Percentiles rank a stretch among this genome's conserved stretches.
phyloP scores from a whole-genome alignment of 2,113 vertebrate species.

The Psammodynastes pulverulentus region DNA sequence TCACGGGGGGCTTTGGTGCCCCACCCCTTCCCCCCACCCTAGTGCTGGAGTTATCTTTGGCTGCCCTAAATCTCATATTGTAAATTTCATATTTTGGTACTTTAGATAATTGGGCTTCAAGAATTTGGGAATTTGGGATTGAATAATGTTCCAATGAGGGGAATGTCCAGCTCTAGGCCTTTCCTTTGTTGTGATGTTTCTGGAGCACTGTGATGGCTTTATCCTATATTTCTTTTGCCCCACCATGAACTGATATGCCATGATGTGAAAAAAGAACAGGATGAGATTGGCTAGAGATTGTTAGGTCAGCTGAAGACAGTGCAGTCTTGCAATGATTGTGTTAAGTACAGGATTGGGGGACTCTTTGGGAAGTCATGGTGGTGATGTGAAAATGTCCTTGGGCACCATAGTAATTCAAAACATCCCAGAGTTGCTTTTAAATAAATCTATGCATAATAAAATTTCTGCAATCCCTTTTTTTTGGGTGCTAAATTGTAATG shows the following conservation, averaged over 20 bases:
- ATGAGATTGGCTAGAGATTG: not conserved
- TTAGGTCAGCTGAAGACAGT: not conserved
- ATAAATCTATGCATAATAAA: not conserved
- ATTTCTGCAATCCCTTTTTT: not conserved
- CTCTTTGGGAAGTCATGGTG: not conserved
- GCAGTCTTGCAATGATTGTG: not conserved
- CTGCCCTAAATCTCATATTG: not conserved
- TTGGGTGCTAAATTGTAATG: too few species aligned
- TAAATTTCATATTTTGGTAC: not conserved
- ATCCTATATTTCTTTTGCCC: not conserved
- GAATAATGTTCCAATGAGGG: not conserved
- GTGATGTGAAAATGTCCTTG: not conserved
- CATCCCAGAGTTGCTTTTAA: not conserved
- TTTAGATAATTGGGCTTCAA: not conserved
- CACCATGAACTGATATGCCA: not conserved
- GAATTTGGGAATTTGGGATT: not conserved
- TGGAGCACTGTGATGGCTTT: not conserved
- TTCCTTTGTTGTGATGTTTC: not conserved
- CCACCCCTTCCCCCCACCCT: fast-evolving
- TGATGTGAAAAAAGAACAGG: not conserved
- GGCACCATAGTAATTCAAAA: not conserved
- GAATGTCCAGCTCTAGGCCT: not conserved
- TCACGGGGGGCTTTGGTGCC: not conserved
- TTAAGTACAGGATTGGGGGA: not conserved
- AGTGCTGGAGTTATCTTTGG: not conserved